These are phyloP conservation scores for Aythya baeri DNA, from an alignment of 2,113 vertebrate genomes.

Conservation along the genomic window DNA sequence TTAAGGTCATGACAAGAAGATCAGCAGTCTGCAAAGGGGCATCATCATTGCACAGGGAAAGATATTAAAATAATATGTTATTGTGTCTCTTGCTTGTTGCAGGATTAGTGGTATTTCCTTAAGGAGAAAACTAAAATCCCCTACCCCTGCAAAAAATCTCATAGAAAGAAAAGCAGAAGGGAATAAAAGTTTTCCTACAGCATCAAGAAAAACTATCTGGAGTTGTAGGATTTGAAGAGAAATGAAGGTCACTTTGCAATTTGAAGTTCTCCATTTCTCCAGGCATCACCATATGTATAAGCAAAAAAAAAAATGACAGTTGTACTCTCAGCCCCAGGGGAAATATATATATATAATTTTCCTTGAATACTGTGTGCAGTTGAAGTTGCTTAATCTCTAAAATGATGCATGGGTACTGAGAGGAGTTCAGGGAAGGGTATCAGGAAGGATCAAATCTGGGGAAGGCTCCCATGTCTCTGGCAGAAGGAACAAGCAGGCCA, in stretches of 20 bases:
- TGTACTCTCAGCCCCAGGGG: not conserved
- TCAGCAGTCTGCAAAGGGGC: slow-evolving; percentile 5
- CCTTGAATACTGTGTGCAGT: not conserved
- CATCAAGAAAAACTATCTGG: not conserved
- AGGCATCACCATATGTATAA: not conserved
- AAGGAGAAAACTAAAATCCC: not conserved
- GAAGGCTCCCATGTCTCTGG: not conserved
- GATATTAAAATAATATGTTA: not conserved
- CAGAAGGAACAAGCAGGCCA: not conserved
- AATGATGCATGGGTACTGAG: not conserved
- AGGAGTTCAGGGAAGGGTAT: not conserved
- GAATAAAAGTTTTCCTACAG: not conserved
- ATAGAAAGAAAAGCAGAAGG: not conserved
- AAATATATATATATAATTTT: not conserved
- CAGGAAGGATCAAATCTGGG: not conserved
- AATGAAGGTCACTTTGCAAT: not conserved
- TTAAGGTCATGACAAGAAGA: slow-evolving; percentile 35
- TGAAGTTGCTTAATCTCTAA: not conserved
- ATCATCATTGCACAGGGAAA: not conserved
- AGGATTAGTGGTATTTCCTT: not conserved
- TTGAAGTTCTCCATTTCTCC: not conserved
- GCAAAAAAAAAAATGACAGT: not conserved
- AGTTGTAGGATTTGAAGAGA: not conserved
- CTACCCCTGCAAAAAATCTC: not conserved
- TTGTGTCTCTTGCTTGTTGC: not conserved